Evolutionary conservation across 1,140 invertebrate species (phyloP).

Genomic region (Cydia strobilella): DNA sequence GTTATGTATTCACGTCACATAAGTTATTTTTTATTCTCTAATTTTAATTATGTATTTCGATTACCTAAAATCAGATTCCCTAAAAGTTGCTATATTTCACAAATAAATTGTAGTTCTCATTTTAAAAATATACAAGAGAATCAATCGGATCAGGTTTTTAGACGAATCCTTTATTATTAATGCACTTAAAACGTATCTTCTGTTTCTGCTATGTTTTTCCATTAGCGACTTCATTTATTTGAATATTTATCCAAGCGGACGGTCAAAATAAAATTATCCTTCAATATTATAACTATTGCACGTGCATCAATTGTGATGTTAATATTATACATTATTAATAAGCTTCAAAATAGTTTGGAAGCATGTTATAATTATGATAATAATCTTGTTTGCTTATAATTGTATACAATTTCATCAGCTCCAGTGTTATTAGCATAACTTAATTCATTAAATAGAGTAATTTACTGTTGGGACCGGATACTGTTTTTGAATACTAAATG

Average conservation of each 20-base stretch:
- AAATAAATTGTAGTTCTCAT: not conserved
- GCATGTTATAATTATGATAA: conserved; percentile 42
- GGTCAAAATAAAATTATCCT: not conserved
- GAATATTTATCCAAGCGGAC: not conserved
- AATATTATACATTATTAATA: conserved; percentile 43
- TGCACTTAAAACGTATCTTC: not conserved
- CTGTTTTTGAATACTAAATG: conserved; percentile 24
- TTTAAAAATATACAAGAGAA: not conserved
- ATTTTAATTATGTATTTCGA: not conserved
- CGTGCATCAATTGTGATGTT: conserved; percentile 25
- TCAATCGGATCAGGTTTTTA: not conserved
- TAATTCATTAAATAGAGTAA: conserved; percentile 39
- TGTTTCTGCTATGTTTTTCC: not conserved
- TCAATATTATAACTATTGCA: conserved; percentile 13
- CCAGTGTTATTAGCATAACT: conserved; percentile 47
- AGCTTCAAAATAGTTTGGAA: conserved; percentile 34
- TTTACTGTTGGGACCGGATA: conserved; percentile 12
- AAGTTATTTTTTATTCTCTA: not conserved
- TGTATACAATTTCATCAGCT: conserved; percentile 51
- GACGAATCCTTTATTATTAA: not conserved
- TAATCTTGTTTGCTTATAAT: conserved; percentile 51
- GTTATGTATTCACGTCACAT: not conserved
- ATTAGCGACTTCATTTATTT: not conserved
- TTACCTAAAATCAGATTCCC: not conserved
- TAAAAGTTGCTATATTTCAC: not conserved